phyloP scores from a whole-genome alignment of 2,888 invertebrate genomes.

The Spodoptera picta region DNA sequence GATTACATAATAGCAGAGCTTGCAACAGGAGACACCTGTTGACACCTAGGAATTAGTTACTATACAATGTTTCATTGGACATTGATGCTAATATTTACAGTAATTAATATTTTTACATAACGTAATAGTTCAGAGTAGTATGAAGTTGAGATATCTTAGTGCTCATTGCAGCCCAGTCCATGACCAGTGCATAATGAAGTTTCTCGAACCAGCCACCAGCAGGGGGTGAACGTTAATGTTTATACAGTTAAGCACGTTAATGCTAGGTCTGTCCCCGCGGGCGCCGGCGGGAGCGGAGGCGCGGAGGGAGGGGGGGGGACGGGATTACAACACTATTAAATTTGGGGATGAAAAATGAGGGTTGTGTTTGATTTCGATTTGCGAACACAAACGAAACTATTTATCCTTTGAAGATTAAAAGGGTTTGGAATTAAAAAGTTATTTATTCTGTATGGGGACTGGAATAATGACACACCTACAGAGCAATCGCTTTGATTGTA shows the following conservation, averaged over 20 bases:
- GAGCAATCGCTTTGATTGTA: conserved; percentile 23
- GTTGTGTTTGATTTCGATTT: conserved; percentile 66
- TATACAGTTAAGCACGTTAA: conserved; percentile 51
- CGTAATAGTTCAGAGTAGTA: conserved; percentile 14
- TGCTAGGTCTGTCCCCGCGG: conserved; percentile 48
- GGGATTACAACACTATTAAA: conserved; percentile 74
- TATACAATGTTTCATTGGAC: no score
- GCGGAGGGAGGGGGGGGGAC: conserved; percentile 34
- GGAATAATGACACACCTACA: conserved; percentile 6
- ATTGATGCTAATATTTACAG: conserved; percentile 14
- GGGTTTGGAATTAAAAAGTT: conserved; percentile 28
- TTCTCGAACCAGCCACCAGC: conserved; percentile 35
- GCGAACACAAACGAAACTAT: conserved; percentile 53
- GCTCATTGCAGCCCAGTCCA: conserved; percentile 30
- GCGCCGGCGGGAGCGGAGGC: conserved; percentile 11
- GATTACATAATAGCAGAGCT: no score
- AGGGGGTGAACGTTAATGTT: conserved; percentile 29
- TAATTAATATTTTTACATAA: conserved; percentile 3
- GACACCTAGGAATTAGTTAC: neutral
- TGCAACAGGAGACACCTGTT: neutral
- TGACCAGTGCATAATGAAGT: conserved; percentile 44
- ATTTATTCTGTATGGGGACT: conserved; percentile 35
- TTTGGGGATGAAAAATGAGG: conserved; percentile 75
- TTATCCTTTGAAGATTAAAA: conserved; percentile 48
- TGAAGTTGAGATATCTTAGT: conserved; percentile 38